phyloP scores from a whole-genome alignment of 1,140 invertebrate species.

The Megalonaias nervosa region DNA sequence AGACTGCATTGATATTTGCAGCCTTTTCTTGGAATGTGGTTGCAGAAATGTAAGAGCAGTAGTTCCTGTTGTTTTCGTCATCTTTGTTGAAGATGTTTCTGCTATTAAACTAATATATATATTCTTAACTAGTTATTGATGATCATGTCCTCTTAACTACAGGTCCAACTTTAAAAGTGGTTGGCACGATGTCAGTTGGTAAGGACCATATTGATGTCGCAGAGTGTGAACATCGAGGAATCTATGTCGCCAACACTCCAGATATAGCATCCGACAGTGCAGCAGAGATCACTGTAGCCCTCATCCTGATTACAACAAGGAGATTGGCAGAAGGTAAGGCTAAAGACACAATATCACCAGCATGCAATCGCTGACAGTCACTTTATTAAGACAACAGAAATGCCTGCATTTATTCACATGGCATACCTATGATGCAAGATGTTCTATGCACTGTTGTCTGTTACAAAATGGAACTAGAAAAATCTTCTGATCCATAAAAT shows the following conservation, averaged over 20 bases:
- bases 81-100: no score
- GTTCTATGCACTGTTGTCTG: not conserved
- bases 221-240: conserved; percentile 70
- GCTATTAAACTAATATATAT: no score
- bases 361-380: not conserved
- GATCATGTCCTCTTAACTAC: conserved; percentile 50
- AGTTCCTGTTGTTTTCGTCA: no score
- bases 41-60: no score
- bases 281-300: conserved; percentile 88
- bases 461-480: not conserved
- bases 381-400: not conserved
- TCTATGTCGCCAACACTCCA: conserved; percentile 85
- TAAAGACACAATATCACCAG: not conserved
- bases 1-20: no score
- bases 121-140: no score
- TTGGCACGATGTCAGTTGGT: conserved; percentile 92
- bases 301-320: conserved; percentile 73
- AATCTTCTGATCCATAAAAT: no score
- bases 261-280: conserved; percentile 91
- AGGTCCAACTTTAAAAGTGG: conserved; percentile 85
- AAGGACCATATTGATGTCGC: conserved; percentile 73
- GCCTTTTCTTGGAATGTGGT: no score
- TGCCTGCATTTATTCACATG: not conserved
- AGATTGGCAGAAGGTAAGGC: conserved; percentile 23
- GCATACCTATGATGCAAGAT: not conserved